Conservation (phyloP, 2,888 invertebrate species). For the Lycaena phlaeas region DNA sequence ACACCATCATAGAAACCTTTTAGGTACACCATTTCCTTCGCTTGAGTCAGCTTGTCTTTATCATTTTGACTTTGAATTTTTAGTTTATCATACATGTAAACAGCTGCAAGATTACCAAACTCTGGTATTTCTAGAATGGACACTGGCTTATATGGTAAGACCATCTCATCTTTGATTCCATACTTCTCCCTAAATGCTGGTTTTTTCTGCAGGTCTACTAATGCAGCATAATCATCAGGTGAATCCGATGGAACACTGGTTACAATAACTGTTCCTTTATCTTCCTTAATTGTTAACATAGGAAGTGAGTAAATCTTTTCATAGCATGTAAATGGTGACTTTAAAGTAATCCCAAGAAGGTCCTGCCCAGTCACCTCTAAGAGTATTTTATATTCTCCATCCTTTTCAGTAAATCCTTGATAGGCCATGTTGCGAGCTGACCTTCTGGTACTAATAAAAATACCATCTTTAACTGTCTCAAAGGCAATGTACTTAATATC, state of each 20-base stretch:
- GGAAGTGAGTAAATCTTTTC: constrained; percentile 92
- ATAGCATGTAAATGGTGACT: constrained; percentile 89
- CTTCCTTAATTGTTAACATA: constrained; percentile 97
- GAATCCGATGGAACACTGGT: constrained; percentile 99
- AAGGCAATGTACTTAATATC: constrained; percentile 95
- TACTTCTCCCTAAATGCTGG: constrained; percentile 94
- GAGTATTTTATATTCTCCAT: constrained; percentile 84
- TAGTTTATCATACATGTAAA: constrained; percentile 85
- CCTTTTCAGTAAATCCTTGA: constrained; percentile 89
- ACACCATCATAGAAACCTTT: constrained; percentile 97
- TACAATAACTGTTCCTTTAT: constrained; percentile 98
- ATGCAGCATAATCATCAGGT: constrained; percentile 97
- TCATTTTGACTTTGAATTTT: constrained; percentile 99
- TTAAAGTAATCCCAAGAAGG: constrained; percentile 86
- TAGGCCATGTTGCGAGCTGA: constrained; percentile 97
- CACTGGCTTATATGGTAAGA: constrained; percentile 77
- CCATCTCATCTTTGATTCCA: constrained; percentile 82
- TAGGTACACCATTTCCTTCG: constrained; percentile 96
- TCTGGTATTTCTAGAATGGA: constrained; percentile 95
- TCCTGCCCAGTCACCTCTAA: constrained; percentile 80
- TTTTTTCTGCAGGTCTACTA: constrained; percentile 96
- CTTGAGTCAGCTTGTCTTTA: constrained; percentile 91
- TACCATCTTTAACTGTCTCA: constrained; percentile 78
- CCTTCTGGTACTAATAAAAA: constrained; percentile 90
- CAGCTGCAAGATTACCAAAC: constrained; percentile 88